A percentile compares a stretch with the other conserved stretches of the same genome.
Conservation (phyloP, 2,113 vertebrate genomes). For the Ardeotis arabs region DNA sequence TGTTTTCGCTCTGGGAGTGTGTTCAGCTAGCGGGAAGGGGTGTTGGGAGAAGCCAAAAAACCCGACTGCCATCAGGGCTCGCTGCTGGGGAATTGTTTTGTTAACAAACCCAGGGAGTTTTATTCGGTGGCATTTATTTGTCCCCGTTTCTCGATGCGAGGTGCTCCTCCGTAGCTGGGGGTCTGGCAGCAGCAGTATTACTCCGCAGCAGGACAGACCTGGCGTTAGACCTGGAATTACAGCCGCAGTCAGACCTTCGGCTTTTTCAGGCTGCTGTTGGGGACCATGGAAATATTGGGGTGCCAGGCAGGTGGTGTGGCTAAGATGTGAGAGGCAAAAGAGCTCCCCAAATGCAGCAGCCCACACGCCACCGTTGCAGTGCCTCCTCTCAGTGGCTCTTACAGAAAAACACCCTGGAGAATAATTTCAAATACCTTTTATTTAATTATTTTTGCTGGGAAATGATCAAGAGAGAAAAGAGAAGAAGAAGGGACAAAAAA, state of each 20-base stretch:
- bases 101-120: neutral
- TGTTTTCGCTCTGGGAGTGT: neutral
- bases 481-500: neutral
- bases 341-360: rapidly evolving
- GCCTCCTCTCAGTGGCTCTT: neutral
- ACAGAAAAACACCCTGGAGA: neutral
- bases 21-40: rapidly evolving
- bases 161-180: neutral
- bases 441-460: neutral
- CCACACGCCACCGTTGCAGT: rapidly evolving
- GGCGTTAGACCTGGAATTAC: neutral
- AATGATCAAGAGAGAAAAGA: neutral
- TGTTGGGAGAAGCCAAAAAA: neutral
- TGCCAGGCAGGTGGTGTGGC: neutral
- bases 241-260: rapidly evolving
- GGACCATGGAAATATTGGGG: rapidly evolving
- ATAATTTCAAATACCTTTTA: neutral
- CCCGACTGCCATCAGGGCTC: rapidly evolving
- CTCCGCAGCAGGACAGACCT: rapidly evolving
- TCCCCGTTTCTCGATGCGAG: neutral
- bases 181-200: no score
- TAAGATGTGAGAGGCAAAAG: neutral
- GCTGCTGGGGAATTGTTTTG: neutral
- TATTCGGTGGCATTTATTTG: neutral
- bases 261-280: neutral